These are phyloP conservation scores for Diplogasteroides magnus DNA, from an alignment of 1,140 invertebrate species.

Conservation along the genomic window DNA sequence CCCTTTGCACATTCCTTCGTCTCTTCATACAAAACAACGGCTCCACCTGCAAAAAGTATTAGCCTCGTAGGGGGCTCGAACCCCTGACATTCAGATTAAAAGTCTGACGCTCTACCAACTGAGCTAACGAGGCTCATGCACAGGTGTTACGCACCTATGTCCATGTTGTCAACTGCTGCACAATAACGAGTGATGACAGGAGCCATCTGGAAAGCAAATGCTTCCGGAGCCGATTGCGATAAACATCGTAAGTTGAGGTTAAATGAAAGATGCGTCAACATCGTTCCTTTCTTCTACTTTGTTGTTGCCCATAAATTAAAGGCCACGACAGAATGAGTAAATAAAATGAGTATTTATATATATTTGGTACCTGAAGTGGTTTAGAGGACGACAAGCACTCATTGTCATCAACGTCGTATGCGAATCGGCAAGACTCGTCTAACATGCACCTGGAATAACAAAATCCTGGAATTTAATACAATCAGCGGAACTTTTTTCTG, in stretches of 20 bases:
- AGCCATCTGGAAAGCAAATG: too few species aligned
- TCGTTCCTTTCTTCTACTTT: too few species aligned
- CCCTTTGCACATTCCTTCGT: not conserved
- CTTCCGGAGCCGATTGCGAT: too few species aligned
- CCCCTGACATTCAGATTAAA: constrained; percentile 1
- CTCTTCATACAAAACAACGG: not conserved
- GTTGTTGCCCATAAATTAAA: too few species aligned
- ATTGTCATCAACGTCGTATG: not conserved
- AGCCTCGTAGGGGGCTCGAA: not conserved
- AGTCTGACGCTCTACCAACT: constrained; percentile 1
- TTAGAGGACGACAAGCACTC: not conserved
- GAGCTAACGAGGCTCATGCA: not conserved
- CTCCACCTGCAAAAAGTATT: not conserved
- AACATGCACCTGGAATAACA: not conserved
- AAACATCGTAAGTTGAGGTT: too few species aligned
- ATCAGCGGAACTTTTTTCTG: too few species aligned
- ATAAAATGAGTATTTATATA: too few species aligned
- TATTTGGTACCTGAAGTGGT: too few species aligned
- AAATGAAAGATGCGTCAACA: too few species aligned
- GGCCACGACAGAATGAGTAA: too few species aligned
- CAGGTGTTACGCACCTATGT: not conserved
- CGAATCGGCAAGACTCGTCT: not conserved
- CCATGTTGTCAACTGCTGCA: not conserved
- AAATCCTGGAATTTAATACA: too few species aligned
- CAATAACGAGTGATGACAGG: not conserved